Evolutionary conservation across 23 tunicate genomes (phyloP).

Genomic region (Trididemnum nubilum): DNA sequence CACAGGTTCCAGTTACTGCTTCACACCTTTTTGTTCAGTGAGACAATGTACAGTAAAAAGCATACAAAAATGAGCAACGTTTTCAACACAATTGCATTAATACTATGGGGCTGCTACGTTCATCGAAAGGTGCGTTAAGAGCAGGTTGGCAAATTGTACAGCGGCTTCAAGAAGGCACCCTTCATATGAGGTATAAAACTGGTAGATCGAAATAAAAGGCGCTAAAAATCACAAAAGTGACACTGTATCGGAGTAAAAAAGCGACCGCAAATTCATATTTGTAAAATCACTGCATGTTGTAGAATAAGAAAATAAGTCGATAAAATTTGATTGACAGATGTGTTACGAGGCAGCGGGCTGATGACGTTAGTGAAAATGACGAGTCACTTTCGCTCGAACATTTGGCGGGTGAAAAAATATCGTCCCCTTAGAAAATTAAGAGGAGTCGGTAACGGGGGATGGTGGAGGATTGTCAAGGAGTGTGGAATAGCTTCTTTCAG

Average conservation of each 20-base stretch:
- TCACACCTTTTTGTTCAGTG: not conserved
- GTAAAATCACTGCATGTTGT: too few species aligned
- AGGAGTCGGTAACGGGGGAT: conserved; percentile 70
- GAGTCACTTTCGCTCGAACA: too few species aligned
- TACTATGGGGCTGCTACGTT: not conserved
- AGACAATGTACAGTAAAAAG: not conserved
- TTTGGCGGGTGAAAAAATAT: too few species aligned
- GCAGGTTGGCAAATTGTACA: not conserved
- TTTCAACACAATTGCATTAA: not conserved
- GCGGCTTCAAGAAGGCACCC: not conserved
- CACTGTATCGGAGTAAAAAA: too few species aligned
- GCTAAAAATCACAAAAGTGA: not conserved
- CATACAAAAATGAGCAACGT: not conserved
- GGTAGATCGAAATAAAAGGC: not conserved
- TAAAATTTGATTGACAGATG: too few species aligned
- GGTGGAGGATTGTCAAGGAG: conserved; percentile 73
- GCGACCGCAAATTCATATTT: too few species aligned
- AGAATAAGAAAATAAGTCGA: too few species aligned
- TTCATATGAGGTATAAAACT: not conserved
- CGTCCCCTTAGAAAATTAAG: too few species aligned
- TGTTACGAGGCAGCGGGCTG: too few species aligned
- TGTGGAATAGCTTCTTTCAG: conserved; percentile 51
- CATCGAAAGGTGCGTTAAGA: too few species aligned
- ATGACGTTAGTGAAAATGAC: not conserved
- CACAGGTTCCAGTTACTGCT: too few species aligned